Evolutionary conservation across 2,113 vertebrate genomes (phyloP).

Genomic region (Galemys pyrenaicus): DNA sequence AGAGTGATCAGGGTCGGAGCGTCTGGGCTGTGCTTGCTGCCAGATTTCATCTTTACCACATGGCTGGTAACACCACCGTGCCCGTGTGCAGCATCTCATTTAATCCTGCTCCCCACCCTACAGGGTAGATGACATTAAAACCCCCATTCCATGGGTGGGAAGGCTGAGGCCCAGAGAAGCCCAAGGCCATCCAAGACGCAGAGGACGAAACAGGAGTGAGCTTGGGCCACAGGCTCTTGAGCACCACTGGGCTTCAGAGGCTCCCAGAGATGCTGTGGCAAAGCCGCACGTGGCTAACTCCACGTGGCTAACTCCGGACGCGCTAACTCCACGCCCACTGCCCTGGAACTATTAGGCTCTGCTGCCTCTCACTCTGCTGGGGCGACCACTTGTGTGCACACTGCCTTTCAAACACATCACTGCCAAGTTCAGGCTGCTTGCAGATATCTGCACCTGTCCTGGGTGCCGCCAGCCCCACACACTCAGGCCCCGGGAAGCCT

Average conservation of each 20-base stretch:
- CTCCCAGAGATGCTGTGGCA: not conserved
- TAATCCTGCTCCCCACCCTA: not conserved
- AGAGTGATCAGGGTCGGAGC: not conserved
- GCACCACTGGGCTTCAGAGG: not conserved
- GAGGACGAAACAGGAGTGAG: not conserved
- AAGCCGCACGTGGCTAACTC: not conserved
- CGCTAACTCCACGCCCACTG: not conserved
- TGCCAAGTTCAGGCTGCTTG: not conserved
- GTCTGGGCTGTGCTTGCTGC: not conserved
- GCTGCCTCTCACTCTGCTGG: not conserved
- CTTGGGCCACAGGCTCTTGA: not conserved
- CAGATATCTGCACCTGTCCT: not conserved
- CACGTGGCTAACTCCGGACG: not conserved
- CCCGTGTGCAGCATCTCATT: not conserved
- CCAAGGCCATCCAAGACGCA: not conserved
- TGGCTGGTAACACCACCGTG: not conserved
- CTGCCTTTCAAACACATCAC: not conserved
- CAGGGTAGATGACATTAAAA: not conserved
- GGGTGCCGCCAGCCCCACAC: not conserved
- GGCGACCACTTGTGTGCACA: not conserved
- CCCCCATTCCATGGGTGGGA: not conserved
- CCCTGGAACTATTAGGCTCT: not conserved
- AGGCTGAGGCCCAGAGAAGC: constrained; percentile 16
- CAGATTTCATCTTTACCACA: not conserved
- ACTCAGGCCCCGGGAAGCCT: not conserved